These are phyloP conservation scores for Eugnorisma glareosa DNA, from an alignment of 2,888 invertebrate species.

Conservation along the genomic window DNA sequence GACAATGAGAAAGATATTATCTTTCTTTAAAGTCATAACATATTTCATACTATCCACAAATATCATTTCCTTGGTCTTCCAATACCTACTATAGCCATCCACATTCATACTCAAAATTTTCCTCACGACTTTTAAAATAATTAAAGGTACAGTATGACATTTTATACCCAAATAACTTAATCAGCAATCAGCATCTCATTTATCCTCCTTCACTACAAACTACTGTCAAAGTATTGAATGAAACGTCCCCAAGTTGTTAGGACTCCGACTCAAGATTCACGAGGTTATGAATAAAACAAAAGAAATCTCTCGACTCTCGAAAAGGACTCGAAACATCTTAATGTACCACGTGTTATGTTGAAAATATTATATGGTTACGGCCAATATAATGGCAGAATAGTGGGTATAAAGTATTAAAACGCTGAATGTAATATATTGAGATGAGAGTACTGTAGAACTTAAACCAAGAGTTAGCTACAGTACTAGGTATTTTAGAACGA, in stretches of 20 bases:
- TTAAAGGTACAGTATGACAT: background rate
- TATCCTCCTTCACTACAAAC: background rate
- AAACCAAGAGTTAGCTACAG: background rate
- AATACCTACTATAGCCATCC: background rate
- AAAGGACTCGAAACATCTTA: slow-evolving; percentile 65
- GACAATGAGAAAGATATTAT: too few relatives aligned
- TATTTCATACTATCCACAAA: background rate
- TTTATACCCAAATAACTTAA: background rate
- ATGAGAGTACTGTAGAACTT: background rate
- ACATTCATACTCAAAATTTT: background rate
- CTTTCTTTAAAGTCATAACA: background rate
- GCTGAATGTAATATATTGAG: slow-evolving; percentile 27
- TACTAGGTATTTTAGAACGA: slow-evolving; percentile 2
- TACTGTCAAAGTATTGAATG: slow-evolving; percentile 36
- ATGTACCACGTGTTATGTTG: slow-evolving; percentile 62
- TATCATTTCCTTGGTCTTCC: background rate
- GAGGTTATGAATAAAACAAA: slow-evolving; percentile 72
- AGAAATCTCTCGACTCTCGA: slow-evolving; percentile 63
- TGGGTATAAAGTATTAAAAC: slow-evolving; percentile 28
- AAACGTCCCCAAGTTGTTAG: slow-evolving; percentile 44
- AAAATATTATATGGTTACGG: slow-evolving; percentile 64
- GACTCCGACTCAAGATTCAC: slow-evolving; percentile 53
- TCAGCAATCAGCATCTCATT: background rate
- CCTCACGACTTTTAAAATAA: background rate
- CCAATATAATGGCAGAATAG: slow-evolving; percentile 41